phyloP scores from a whole-genome alignment of 2,797 vertebrate genomes.

The Ambastaia sidthimunki region DNA sequence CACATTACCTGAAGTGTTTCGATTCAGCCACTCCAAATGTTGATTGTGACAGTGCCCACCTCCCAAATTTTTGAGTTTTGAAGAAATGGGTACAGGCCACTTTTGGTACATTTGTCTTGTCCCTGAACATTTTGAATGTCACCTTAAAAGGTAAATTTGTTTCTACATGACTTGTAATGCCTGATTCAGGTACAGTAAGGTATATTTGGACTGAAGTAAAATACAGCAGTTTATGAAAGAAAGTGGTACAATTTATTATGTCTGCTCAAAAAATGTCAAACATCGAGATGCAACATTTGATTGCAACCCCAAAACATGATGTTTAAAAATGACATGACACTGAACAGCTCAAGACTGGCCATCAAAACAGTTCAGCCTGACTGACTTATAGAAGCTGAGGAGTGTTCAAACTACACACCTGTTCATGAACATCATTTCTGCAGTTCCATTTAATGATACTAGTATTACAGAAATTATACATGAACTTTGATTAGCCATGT shows the following conservation, averaged over 20 bases:
- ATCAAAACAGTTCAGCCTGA: neutral
- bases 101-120: constrained; percentile 65
- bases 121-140: constrained; percentile 14
- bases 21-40: constrained; percentile 60
- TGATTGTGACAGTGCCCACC: constrained; percentile 56
- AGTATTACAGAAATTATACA: neutral
- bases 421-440: neutral
- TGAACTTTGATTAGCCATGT: neutral
- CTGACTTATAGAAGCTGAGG: too few species aligned
- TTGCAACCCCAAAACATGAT: neutral
- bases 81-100: constrained; percentile 63
- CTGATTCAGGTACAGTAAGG: constrained; percentile 64
- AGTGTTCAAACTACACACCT: neutral
- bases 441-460: neutral
- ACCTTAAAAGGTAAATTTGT: constrained; percentile 60
- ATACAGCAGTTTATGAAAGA: constrained; percentile 54
- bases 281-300: neutral
- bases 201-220: constrained; percentile 63
- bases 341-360: neutral
- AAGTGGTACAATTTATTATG: constrained; percentile 20
- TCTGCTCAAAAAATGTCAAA: neutral
- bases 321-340: neutral
- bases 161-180: constrained; percentile 62
- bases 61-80: constrained; percentile 59
- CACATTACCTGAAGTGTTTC: constrained; percentile 65